phyloP scores from a whole-genome alignment of 2,113 vertebrate genomes.

The Vulpes vulpes region DNA sequence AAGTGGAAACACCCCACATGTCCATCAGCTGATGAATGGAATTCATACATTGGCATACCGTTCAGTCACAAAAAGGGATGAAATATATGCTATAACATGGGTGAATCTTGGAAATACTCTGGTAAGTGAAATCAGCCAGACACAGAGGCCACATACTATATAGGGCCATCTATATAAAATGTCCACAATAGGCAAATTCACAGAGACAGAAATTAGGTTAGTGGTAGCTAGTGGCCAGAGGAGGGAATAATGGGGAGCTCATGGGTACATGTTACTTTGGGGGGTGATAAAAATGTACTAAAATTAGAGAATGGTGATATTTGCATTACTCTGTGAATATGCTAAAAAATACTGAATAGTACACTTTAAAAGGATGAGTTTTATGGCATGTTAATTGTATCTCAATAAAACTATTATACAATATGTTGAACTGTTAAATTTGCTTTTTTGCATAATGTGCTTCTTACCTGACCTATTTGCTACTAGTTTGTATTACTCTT shows the following conservation, averaged over 20 bases:
- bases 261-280: not conserved
- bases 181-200: not conserved
- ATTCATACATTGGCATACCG: not conserved
- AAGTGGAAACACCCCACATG: not conserved
- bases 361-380: not conserved
- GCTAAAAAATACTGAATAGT: not conserved
- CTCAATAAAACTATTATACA: not conserved
- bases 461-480: constrained; percentile 24
- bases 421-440: not conserved
- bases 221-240: not conserved
- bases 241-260: not conserved
- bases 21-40: not conserved
- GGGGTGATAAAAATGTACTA: not conserved
- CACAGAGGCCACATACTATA: not conserved
- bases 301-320: constrained; percentile 16
- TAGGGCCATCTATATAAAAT: not conserved
- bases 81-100: not conserved
- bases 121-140: not conserved
- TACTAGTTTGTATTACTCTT: not conserved
- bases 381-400: constrained; percentile 4
- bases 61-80: not conserved
- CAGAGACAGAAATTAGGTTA: constrained; percentile 21
- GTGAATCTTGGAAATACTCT: constrained; percentile 21
- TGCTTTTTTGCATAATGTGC: constrained; percentile 46
- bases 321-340: not conserved